Conservation (phyloP, 1,140 invertebrate species). For the Cyclina sinensis region DNA sequence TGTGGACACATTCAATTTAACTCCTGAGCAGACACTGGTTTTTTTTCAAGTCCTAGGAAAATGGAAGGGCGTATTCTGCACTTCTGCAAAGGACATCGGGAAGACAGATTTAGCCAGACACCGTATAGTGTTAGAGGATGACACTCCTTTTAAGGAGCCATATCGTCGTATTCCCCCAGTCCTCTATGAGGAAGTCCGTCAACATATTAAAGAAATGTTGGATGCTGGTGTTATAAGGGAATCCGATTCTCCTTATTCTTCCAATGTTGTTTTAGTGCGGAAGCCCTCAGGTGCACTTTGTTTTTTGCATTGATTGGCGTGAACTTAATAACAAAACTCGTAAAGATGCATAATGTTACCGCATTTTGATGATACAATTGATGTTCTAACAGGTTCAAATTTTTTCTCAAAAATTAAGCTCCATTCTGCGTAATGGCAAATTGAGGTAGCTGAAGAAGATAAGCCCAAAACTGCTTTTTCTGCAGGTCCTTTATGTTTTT, state of each 20-base stretch:
- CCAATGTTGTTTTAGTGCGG: conserved; percentile 82
- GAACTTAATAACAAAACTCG: conserved; percentile 85
- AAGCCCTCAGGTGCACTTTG: conserved; percentile 87
- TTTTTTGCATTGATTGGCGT: conserved; percentile 88
- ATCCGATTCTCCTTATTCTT: conserved; percentile 57
- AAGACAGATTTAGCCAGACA: conserved; percentile 19
- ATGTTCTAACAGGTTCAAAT: conserved; percentile 77
- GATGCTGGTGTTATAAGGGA: conserved; percentile 35
- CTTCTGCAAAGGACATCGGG: not conserved
- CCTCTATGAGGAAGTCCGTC: conserved; percentile 56
- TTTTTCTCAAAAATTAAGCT: conserved; percentile 80
- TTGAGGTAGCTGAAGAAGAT: conserved; percentile 74
- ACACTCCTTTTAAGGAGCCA: conserved; percentile 56
- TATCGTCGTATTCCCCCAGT: conserved; percentile 50
- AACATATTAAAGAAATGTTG: conserved; percentile 66
- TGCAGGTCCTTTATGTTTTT: conserved; percentile 67
- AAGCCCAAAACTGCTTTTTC: conserved; percentile 69
- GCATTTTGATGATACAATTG: conserved; percentile 86
- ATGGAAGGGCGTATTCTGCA: not conserved
- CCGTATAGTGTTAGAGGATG: conserved; percentile 27
- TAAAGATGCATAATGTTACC: conserved; percentile 88
- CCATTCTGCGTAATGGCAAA: conserved; percentile 83
- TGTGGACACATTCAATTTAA: conserved; percentile 10
- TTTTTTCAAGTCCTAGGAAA: conserved; percentile 9
- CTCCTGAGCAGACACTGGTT: not conserved